Base-by-base conservation (phyloP, 1,140 invertebrate genomes). In the Heliconius melpomene region DNA sequence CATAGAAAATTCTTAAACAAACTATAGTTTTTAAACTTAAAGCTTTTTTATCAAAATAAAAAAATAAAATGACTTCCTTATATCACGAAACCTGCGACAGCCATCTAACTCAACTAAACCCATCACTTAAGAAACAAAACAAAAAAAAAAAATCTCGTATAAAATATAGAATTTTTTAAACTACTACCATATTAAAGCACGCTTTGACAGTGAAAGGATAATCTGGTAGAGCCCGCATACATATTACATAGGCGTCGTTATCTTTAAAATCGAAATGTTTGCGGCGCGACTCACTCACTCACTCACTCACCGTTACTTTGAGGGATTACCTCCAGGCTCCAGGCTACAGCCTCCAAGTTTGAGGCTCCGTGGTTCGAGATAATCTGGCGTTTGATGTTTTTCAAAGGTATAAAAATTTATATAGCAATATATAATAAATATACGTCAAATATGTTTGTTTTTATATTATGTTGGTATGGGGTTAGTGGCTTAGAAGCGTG, bases 221-320 rank as follows among this genome's bases (percentile, higher is more conserved):
- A 84, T 84, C 83, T 72, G 29, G 50, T 29, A 36, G 70, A 75
- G 79, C 78, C 38, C 57, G 26, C 36, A 75, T 38, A 73, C 36
- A 75, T 38, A 73, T 46, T 46, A 46, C 50, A 75, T 26, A 73
- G 32, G 71, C 77, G 46, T 78, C 78, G 74, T 84, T 84, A 82
- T 84, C 81, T 82, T 82, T 82, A 57, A 84, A 84, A 84, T 84
- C 76, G 83, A 84, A 84, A 84, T 84, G 83, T 84, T 84, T 82
- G 83, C 83, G 50, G 29, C 76, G 78, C 75, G 81, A 76, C 70
- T 57, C 80, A 77, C 36, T 13, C 40, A 40, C 38, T 40, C 38
- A 40, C 38, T 40, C 40, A 40, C 40, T 40, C 40, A 46, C 40
- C 80, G 60, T 66, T 29, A 66, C 60, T 66, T 66, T 66, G 60